These are phyloP conservation scores for Alouatta palliata DNA, from an alignment of 2,113 vertebrate species.

Conservation along the genomic window DNA sequence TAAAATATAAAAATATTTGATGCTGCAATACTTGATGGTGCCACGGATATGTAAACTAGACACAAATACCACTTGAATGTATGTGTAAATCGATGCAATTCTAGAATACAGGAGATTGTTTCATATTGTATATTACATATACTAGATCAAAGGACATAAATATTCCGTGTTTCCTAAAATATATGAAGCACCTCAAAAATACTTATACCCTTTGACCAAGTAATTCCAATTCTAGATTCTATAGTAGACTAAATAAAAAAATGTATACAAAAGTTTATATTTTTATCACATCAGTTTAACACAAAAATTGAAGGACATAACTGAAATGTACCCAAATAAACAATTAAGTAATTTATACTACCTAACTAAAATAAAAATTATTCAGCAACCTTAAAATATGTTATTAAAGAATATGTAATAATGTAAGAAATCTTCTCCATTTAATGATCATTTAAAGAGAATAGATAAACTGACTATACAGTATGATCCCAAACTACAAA, in stretches of 20 bases:
- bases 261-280: neutral
- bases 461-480: neutral
- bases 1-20: neutral
- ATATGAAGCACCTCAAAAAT: neutral
- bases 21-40: neutral
- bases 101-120: neutral
- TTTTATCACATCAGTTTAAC: neutral
- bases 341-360: neutral
- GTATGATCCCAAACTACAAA: neutral
- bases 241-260: neutral
- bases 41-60: neutral
- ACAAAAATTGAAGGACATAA: neutral
- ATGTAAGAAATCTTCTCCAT: neutral
- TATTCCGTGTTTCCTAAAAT: neutral
- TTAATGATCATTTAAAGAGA: constrained; percentile 27
- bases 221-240: neutral
- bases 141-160: neutral
- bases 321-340: neutral
- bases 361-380: neutral
- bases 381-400: neutral
- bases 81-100: neutral
- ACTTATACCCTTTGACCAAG: neutral
- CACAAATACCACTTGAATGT: neutral
- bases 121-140: neutral
- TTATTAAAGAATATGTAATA: neutral